Base-by-base conservation (phyloP, 2,888 invertebrate species). In the Sminthurides aquaticus region DNA sequence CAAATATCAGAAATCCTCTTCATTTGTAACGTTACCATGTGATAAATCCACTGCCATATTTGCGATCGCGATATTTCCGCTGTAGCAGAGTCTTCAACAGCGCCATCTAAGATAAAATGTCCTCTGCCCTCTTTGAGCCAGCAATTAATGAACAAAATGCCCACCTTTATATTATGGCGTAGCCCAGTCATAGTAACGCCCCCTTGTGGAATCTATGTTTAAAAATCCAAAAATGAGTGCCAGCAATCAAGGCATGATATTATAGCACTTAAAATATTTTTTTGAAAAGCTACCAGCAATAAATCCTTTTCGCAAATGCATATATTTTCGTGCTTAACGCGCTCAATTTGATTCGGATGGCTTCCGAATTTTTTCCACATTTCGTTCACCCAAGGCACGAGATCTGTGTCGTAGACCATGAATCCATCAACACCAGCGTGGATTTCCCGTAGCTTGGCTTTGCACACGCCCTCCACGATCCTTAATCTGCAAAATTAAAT, bases 11-110 rank as follows among this genome's bases (percentile, higher is more conserved):
- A n/a, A n/a, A n/a, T n/a, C n/a, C n/a, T n/a, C n/a, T n/a, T n/a
- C n/a, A n/a, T n/a, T n/a, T n/a, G n/a, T n/a, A n/a, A n/a, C n/a
- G n/a, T n/a, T 27, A 84, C 84, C 73, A 81, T 78, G 76, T 86
- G 86, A 65, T 84, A 79, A 65, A 87, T 83, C 86, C 87, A 88
- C 77, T 88, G 87, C 87, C 87, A 87, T 64, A 88, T 81, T 78
- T 87, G 87, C 27, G 83, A 84, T 60, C 87, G 80, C 0, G 86
- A 87, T 75, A 88, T 88, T 78, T 88, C 88, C 1, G 87, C 87
- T 0, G 88, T 88, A 2, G 88, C 87, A 0, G 87, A 87, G 76
- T 88, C 88, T 76, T 88, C 88, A 27, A 87, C 83, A 26, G 82
- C 81, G 15, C 84, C 85, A 68, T 82, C 82, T 67, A 84, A 82